These are phyloP conservation scores for Aspidapion aeneum DNA, from an alignment of 2,888 invertebrate genomes.

Conservation along the genomic window DNA sequence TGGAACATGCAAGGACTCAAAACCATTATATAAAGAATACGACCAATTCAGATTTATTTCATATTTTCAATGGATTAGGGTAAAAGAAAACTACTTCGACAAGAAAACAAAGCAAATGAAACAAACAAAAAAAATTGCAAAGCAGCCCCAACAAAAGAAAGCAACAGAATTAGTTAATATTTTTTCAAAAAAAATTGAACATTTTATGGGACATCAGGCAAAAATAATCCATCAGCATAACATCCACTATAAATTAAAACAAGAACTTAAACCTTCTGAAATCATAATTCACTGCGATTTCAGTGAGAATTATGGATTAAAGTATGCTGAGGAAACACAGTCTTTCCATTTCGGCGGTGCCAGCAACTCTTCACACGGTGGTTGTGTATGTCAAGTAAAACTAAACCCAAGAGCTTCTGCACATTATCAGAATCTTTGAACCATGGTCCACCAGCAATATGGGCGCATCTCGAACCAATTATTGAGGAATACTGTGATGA, in stretches of 20 bases:
- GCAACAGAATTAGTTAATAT: background rate
- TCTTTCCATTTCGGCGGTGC: slow-evolving; percentile 6
- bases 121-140: background rate
- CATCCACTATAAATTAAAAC: background rate
- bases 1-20: background rate
- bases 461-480: slow-evolving; percentile 1
- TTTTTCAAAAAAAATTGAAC: background rate
- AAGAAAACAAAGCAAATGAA: slow-evolving; percentile 1
- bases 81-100: background rate
- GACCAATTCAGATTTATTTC: background rate
- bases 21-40: background rate
- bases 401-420: slow-evolving; percentile 3
- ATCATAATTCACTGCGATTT: slow-evolving; percentile 3
- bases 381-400: slow-evolving; percentile 2
- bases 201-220: slow-evolving; percentile 1
- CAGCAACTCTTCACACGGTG: slow-evolving; percentile 2
- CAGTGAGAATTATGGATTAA: slow-evolving; percentile 3
- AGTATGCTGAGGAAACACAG: slow-evolving; percentile 8
- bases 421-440: slow-evolving; percentile 5
- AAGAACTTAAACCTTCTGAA: slow-evolving; percentile 1
- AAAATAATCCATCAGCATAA: background rate
- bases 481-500: background rate
- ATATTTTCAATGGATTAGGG: background rate
- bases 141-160: background rate
- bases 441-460: slow-evolving; percentile 2